These are phyloP conservation scores for Cryptoprocta ferox DNA, from an alignment of 2,797 vertebrate species.

Conservation along the genomic window DNA sequence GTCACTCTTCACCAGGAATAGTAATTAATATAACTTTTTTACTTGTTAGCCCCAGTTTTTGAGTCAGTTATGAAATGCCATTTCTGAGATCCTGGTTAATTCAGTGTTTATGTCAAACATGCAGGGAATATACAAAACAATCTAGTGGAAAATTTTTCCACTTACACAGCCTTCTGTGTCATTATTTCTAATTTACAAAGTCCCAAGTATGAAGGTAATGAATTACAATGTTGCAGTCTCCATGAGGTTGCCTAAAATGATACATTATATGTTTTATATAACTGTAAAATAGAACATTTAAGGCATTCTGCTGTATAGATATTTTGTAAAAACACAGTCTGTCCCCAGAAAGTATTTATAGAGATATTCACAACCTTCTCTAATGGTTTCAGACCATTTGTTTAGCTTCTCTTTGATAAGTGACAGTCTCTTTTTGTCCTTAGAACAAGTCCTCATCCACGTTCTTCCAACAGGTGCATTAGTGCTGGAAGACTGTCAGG, in stretches of 20 bases:
- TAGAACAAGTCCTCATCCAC: constrained; percentile 41
- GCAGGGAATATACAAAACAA: not conserved
- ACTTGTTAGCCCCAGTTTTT: not conserved
- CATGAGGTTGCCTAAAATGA: not conserved
- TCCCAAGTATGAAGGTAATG: not conserved
- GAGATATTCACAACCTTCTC: not conserved
- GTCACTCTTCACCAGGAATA: not conserved
- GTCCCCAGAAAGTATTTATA: constrained; percentile 20
- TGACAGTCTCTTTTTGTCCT: constrained; percentile 72
- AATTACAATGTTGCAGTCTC: not conserved
- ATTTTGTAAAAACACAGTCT: not conserved
- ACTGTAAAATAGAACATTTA: not conserved
- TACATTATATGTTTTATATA: not conserved
- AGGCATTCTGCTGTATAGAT: not conserved
- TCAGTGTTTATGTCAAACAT: not conserved
- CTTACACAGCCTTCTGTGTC: not conserved
- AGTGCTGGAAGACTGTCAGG: constrained; percentile 75
- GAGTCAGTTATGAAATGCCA: not conserved
- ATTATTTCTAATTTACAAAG: not conserved
- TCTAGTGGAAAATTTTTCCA: not conserved
- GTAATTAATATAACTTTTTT: constrained; percentile 4
- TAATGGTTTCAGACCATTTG: constrained; percentile 47
- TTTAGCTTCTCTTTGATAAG: constrained; percentile 60
- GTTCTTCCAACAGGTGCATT: constrained; percentile 80
- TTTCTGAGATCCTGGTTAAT: not conserved